Conservation (phyloP, 1,140 invertebrate species). For the Neodiprion virginianus region DNA sequence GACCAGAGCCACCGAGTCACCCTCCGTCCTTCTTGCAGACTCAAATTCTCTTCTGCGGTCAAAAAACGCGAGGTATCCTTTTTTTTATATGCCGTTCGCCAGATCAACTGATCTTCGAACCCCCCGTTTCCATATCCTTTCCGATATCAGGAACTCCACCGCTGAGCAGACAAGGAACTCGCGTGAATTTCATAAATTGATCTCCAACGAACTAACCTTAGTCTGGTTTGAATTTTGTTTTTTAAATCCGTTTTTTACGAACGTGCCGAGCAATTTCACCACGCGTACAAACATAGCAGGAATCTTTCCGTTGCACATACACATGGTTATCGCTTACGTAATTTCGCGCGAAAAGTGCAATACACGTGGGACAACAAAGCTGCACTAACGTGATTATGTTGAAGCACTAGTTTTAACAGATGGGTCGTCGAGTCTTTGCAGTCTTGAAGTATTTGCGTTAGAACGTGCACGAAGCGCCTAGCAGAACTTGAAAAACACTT, state of each 20-base stretch:
- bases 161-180: neutral
- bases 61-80: slow-evolving; percentile 10
- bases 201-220: neutral
- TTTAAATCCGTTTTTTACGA: no score
- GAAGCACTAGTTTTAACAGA: no score
- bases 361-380: no score
- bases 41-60: slow-evolving; percentile 5
- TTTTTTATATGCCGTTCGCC: neutral
- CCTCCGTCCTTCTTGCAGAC: neutral
- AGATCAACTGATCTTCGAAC: neutral
- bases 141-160: neutral
- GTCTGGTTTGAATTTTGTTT: neutral
- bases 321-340: no score
- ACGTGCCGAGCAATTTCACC: no score
- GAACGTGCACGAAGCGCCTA: neutral
- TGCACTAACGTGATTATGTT: no score
- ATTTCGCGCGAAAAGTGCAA: no score
- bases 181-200: neutral
- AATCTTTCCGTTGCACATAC: no score
- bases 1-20: neutral
- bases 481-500: neutral
- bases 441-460: no score
- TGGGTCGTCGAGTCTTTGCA: no score
- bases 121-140: neutral
- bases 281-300: no score